These are phyloP conservation scores for Eptesicus fuscus DNA, from an alignment of 2,113 vertebrate genomes.

Conservation along the genomic window DNA sequence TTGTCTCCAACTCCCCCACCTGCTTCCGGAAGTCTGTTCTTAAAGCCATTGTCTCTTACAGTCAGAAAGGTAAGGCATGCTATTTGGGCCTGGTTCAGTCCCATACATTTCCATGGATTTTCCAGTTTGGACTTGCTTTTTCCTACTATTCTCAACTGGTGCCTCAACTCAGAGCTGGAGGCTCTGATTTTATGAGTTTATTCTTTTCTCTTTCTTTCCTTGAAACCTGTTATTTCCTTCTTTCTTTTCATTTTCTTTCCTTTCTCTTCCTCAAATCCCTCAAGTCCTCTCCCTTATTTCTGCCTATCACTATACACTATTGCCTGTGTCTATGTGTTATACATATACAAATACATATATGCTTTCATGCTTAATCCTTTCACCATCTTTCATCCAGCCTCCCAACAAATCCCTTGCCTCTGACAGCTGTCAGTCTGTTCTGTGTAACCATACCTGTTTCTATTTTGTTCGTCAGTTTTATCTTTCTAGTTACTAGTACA, in stretches of 20 bases:
- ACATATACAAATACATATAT: too few species aligned
- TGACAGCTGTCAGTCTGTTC: neutral
- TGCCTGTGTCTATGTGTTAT: neutral
- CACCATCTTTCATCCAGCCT: neutral
- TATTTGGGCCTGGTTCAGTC: neutral
- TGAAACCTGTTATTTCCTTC: neutral
- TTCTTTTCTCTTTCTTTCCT: neutral
- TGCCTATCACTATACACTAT: neutral
- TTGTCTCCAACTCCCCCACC: too few species aligned
- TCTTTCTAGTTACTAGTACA: neutral
- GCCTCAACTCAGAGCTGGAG: neutral
- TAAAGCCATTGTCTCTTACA: neutral
- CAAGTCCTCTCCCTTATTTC: neutral
- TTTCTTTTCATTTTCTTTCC: neutral
- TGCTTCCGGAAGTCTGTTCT: neutral
- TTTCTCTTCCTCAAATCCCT: neutral
- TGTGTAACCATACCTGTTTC: neutral
- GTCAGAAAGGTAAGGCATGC: neutral
- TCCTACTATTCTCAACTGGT: neutral
- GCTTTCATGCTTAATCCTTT: neutral
- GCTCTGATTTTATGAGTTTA: neutral
- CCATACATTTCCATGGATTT: neutral
- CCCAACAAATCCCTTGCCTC: neutral
- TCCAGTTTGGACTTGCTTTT: neutral
- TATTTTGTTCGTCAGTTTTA: neutral